Percentiles rank a stretch among this genome's conserved stretches.
Conservation (phyloP, 2,888 invertebrate genomes). For the Neoitamus cyanurus region DNA sequence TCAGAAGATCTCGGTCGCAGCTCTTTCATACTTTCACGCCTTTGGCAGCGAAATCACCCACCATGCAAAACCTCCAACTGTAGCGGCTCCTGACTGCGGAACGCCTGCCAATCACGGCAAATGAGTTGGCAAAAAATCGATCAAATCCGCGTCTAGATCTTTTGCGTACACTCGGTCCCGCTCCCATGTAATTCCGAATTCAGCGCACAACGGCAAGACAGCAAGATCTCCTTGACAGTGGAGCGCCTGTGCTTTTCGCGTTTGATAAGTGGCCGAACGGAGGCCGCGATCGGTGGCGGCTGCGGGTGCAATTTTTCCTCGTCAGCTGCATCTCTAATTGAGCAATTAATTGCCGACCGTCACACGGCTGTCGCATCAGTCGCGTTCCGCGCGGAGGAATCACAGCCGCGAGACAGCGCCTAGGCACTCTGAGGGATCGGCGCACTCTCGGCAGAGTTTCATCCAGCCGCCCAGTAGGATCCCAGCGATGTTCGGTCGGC, state of each 20-base stretch:
- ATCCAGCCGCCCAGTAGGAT: background rate
- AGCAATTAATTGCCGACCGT: slow-evolving; percentile 43
- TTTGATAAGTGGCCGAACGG: background rate
- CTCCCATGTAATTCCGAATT: slow-evolving; percentile 14
- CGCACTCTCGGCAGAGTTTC: background rate
- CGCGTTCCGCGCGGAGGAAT: background rate
- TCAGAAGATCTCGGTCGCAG: background rate
- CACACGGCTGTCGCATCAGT: slow-evolving; percentile 11
- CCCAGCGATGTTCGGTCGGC: background rate
- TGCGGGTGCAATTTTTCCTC: slow-evolving; percentile 11
- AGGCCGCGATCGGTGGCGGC: background rate
- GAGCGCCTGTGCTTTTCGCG: background rate
- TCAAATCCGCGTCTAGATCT: background rate
- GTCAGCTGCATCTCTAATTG: slow-evolving; percentile 43
- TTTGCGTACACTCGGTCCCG: background rate
- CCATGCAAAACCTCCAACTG: background rate
- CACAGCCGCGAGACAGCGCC: background rate
- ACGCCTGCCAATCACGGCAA: slow-evolving; percentile 7
- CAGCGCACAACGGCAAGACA: background rate
- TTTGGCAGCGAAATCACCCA: background rate
- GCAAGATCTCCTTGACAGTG: slow-evolving; percentile 29
- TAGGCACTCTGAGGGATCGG: background rate
- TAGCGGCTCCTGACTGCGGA: background rate
- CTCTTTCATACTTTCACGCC: slow-evolving; percentile 24
- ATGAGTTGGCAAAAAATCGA: slow-evolving; percentile 11